Evolutionary conservation across 2,113 vertebrate genomes (phyloP), one percentile per base, ranked within the genome.

Genomic region (Eudyptes chrysolophus): DNA sequence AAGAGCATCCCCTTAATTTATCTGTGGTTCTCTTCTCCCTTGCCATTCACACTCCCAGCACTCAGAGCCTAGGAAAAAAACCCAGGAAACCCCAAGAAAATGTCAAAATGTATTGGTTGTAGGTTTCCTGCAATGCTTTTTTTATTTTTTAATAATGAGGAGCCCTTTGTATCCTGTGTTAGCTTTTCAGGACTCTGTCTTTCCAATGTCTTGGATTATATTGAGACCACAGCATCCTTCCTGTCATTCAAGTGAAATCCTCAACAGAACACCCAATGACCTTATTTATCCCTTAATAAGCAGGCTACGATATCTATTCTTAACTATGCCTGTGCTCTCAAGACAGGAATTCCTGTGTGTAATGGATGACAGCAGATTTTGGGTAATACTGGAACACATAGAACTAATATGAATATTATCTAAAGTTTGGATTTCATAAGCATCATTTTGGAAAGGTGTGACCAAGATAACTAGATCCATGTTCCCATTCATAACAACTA

Each of bases 201-300:
- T 89, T 92, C 61, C 81, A 89, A 12, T 34, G 18, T 65, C 66
- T 88, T 79, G 66, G 52, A 70, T 86, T 88, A 83, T 83, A 93
- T 51, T 80, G 75, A 93, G 82, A 90, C 24, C 38, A 77, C 26
- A 92, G 84, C 49, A 93, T 94, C 75, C 92, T 97, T 97, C 90
- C 82, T 95, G 84, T 60, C 71, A 93, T 95, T 94, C 54, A 92
- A 94, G 36, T 26, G 32, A 85, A 96, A 92, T 90, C 49, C 75
- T 86, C 58, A 68, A 29, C 32, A 94, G 71, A 90, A 55, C 51
- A 90, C 75, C 40, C 49, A 78, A 27, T 62, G 89, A 86, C 87
- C n/a, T 94, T 91, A 93, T 82, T 74, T 79, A 85, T 89, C 16
- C 21, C 30, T 94, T 69, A 79, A 89, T 76, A 92, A 83, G 16